phyloP scores from a whole-genome alignment of 2,888 invertebrate species.

The Nowickia ferox region DNA sequence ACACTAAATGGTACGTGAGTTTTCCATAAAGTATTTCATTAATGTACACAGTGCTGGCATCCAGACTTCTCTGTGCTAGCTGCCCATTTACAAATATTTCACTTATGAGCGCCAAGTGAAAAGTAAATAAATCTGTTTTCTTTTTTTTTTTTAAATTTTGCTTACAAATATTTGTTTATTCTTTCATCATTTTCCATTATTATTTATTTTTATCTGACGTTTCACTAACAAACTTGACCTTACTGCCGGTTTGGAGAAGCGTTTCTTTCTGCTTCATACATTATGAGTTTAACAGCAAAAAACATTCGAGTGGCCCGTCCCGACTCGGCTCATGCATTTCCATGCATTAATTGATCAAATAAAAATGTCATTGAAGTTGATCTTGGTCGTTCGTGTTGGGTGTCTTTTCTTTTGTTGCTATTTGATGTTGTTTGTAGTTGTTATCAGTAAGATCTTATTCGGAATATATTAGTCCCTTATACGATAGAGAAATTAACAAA shows the following conservation, averaged over 20 bases:
- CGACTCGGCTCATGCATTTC: not conserved
- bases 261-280: not conserved
- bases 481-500: not conserved
- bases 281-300: conserved; percentile 21
- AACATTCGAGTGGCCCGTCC: conserved; percentile 12
- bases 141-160: conserved; percentile 19
- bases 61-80: not conserved
- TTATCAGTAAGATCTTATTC: conserved; percentile 2
- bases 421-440: not conserved
- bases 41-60: conserved; percentile 10
- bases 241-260: conserved; percentile 50
- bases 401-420: conserved; percentile 34
- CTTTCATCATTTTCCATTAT: conserved; percentile 12
- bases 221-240: conserved; percentile 71
- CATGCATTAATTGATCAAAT: conserved; percentile 71
- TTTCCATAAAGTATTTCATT: conserved; percentile 28
- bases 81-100: conserved; percentile 34
- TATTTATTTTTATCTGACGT: conserved; percentile 43
- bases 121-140: conserved; percentile 57
- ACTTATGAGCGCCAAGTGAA: conserved; percentile 32
- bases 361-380: conserved; percentile 70
- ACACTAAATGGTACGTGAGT: conserved; percentile 4
- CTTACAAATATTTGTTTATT: conserved; percentile 15
- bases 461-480: conserved; percentile 3
- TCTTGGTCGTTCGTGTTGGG: conserved; percentile 42